phyloP scores from a whole-genome alignment of 2,113 vertebrate genomes.

The Scalopus aquaticus region DNA sequence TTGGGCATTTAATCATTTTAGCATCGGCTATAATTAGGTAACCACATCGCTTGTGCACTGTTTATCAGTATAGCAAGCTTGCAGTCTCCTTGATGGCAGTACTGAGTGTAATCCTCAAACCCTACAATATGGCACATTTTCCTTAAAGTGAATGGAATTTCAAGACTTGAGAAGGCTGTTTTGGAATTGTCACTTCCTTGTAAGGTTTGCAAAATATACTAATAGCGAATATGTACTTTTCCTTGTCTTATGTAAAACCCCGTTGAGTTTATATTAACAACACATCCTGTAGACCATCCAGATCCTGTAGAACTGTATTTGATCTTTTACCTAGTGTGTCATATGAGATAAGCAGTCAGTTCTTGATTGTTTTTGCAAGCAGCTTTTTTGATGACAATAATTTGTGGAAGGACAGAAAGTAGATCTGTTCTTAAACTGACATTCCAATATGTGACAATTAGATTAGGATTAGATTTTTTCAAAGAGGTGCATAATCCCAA shows the following conservation, averaged over 20 bases:
- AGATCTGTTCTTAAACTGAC: constrained; percentile 7
- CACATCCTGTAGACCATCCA: background rate
- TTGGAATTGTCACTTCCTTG: constrained; percentile 36
- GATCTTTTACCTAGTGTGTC: constrained; percentile 34
- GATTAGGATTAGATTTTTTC: constrained; percentile 1
- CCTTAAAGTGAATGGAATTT: constrained; percentile 13
- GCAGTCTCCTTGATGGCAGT: constrained; percentile 1
- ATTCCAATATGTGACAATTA: background rate
- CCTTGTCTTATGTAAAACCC: constrained; percentile 38
- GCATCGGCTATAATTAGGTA: constrained; percentile 14
- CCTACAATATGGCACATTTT: background rate
- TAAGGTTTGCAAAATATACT: constrained; percentile 11
- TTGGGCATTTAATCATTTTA: constrained; percentile 42
- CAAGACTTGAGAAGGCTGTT: background rate
- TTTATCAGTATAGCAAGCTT: constrained; percentile 7
- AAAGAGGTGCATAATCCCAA: constrained; percentile 11
- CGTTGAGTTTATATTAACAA: constrained; percentile 26
- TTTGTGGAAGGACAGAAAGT: constrained; percentile 1
- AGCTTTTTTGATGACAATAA: constrained; percentile 38
- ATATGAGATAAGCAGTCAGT: background rate
- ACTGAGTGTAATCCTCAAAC: constrained; percentile 6
- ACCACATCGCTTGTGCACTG: background rate
- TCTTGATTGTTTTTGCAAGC: background rate
- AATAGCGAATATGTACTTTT: background rate
- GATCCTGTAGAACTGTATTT: background rate